Evolutionary conservation across 2,113 vertebrate genomes (phyloP).

Genomic region (Chunga burmeisteri): DNA sequence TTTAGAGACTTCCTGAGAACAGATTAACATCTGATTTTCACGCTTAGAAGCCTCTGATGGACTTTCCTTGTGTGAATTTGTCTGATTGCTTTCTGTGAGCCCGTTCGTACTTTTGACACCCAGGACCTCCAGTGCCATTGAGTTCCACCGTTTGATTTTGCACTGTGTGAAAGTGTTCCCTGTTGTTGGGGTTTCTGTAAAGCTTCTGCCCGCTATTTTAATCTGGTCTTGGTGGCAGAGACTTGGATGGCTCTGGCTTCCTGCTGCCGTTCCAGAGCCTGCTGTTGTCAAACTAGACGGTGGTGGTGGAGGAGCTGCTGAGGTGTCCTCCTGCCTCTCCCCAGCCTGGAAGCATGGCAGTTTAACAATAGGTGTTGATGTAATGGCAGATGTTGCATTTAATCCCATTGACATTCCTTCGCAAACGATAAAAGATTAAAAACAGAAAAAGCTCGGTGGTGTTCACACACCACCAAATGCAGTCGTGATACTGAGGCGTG

Average conservation of each 20-base stretch:
- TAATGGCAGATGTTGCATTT: not conserved
- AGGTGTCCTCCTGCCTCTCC: not conserved
- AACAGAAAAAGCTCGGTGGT: not conserved
- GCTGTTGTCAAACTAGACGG: not conserved
- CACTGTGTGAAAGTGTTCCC: rapidly evolving
- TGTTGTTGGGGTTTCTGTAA: not conserved
- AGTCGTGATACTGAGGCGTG: not conserved
- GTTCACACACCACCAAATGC: not conserved
- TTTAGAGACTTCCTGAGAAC: not conserved
- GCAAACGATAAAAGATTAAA: not conserved
- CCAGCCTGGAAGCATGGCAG: too few species aligned
- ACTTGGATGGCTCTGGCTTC: not conserved
- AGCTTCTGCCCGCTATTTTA: not conserved
- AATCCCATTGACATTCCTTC: not conserved
- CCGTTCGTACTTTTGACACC: rapidly evolving
- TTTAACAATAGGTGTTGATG: not conserved
- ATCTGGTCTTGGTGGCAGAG: not conserved
- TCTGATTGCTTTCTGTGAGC: not conserved
- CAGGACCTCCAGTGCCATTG: rapidly evolving
- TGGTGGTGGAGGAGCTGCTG: not conserved
- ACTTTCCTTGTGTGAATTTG: not conserved
- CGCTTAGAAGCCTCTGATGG: not conserved
- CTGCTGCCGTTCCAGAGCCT: not conserved
- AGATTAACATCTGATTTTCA: not conserved
- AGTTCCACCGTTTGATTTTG: not conserved